Evolutionary conservation across 92 coral and sea anemone species (phyloP), one percentile per base, ranked within the genome.

Genomic region (Parazoanthus swiftii): DNA sequence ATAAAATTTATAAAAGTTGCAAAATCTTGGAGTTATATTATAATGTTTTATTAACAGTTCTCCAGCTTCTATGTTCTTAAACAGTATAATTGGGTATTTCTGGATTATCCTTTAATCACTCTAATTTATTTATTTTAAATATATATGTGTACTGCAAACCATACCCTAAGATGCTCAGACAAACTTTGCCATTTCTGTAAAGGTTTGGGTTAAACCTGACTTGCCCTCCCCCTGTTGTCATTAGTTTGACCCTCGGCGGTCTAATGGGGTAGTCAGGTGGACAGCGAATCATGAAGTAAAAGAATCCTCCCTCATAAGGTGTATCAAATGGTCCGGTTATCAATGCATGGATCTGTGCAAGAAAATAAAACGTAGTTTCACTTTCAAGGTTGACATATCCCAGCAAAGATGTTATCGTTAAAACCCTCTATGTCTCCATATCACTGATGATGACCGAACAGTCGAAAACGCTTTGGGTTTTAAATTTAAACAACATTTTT

Each of bases 301-400:
- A 97, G 89, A 97, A 97, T 2, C 99, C 99, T 29, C 99, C 99
- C 75, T 97, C 99, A n/a, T 97, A 97, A 16, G 99, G 99, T 0
- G 99, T 97, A 81, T 97, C 99, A 86, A 97, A 97, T 33, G 99
- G 99, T 26, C 99, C 99, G 20, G 99, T 97, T 89, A 97, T 97
- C 74, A 97, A 82, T 13, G 99, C 99, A 86, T 97, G 97, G 43
- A 97, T 95, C 99, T 97, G 88, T 51, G 85, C 59, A 33, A 25
- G 85, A 13, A 92, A 3, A 79, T 35, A 46, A 56, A 44, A 21
- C n/a, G 26, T 11, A 54, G 59, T 54, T 54, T 54, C 59, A 54
- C 1, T 11, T 54, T 54, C 20, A 13, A 54, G 0, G 20, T 13
- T 13, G 16, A 54, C 59, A 54, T 20, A 2, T 54, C 14, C 18